Conservation (phyloP, 1,140 invertebrate genomes). For the Leptoteleia sp. region DNA sequence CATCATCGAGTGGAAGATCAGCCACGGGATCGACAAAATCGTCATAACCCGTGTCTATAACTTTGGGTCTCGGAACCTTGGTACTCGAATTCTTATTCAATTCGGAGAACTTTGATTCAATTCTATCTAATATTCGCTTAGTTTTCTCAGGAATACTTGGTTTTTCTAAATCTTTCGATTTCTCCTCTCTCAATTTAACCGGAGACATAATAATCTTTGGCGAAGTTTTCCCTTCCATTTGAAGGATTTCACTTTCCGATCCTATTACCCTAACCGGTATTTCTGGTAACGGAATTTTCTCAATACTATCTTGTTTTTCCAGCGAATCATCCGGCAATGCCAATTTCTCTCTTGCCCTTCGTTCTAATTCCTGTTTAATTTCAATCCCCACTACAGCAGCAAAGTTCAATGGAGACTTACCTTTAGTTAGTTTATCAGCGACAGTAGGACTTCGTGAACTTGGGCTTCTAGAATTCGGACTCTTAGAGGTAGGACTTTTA, state of each 20-base stretch:
- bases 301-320: conserved; percentile 78
- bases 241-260: conserved; percentile 23
- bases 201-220: conserved; percentile 64
- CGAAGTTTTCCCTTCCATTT: conserved; percentile 54
- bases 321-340: conserved; percentile 73
- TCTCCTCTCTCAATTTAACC: conserved; percentile 62
- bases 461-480: conserved; percentile 63
- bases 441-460: conserved; percentile 57
- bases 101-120: conserved; percentile 77
- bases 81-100: conserved; percentile 71
- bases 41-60: conserved; percentile 79
- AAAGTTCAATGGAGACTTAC: conserved; percentile 70
- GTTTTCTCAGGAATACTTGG: conserved; percentile 79
- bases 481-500: conserved; percentile 59
- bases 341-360: conserved; percentile 70
- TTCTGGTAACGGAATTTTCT: conserved; percentile 78
- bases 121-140: conserved; percentile 77
- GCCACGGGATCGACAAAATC: conserved; percentile 80
- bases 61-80: conserved; percentile 74
- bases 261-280: conserved; percentile 67
- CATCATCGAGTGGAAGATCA: conserved; percentile 79
- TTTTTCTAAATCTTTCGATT: conserved; percentile 72
- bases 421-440: conserved; percentile 61
- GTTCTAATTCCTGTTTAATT: conserved; percentile 75
- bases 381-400: conserved; percentile 75